Percentiles rank a stretch among this genome's conserved stretches.
Evolutionary conservation across 2,113 vertebrate species (phyloP).

Genomic region (Dasyornis broadbenti): DNA sequence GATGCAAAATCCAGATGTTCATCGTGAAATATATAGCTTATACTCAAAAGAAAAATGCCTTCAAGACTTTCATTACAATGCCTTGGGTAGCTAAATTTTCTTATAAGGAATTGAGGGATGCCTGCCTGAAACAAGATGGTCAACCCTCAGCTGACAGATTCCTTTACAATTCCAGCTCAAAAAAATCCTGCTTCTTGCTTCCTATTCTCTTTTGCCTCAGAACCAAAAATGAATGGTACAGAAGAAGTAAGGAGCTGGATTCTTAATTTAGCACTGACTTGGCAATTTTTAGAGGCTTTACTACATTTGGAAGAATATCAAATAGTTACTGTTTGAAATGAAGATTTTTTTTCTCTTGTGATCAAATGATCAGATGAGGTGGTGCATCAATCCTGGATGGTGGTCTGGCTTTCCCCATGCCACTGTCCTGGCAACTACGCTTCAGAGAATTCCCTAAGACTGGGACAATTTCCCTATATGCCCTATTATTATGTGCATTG

Average conservation of each 20-base stretch:
- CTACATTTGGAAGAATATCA: background rate
- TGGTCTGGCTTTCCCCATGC: background rate
- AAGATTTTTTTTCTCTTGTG: background rate
- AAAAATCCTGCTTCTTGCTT: background rate
- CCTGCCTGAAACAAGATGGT: background rate
- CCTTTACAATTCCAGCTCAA: background rate
- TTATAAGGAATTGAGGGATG: background rate
- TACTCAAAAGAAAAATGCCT: background rate
- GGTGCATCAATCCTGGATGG: accelerated
- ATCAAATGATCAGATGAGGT: background rate
- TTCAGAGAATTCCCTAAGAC: background rate
- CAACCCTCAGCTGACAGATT: background rate
- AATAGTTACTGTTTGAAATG: background rate
- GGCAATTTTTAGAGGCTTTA: background rate
- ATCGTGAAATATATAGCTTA: background rate
- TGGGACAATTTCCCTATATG: background rate
- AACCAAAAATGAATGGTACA: background rate
- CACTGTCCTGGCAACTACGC: background rate
- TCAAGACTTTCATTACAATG: background rate
- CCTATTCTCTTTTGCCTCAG: background rate
- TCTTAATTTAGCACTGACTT: background rate
- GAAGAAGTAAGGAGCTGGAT: background rate
- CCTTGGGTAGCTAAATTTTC: background rate
- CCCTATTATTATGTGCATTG: background rate
- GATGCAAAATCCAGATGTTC: background rate